phyloP scores from a whole-genome alignment of 2,888 invertebrate genomes.

The Rhamphomyia laevipes region DNA sequence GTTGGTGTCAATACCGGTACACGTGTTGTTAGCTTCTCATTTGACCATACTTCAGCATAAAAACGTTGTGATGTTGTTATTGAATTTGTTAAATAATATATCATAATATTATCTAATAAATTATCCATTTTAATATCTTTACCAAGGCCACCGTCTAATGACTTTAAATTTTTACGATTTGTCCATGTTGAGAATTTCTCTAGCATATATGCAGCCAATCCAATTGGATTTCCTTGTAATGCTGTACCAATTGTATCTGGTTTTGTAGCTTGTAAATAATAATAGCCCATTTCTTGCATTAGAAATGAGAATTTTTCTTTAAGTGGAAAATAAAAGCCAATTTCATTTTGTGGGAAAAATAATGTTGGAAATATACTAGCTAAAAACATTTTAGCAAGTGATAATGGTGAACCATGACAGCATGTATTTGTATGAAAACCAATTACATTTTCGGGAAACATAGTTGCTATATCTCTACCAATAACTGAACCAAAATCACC shows the following conservation, averaged over 20 bases:
- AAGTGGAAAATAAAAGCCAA: slow-evolving; percentile 32
- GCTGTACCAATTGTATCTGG: slow-evolving; percentile 68
- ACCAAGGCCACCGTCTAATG: slow-evolving; percentile 53
- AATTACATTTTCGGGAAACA: slow-evolving; percentile 46
- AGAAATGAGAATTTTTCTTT: slow-evolving; percentile 12
- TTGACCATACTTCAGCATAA: slow-evolving; percentile 52
- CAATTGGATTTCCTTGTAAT: slow-evolving; percentile 62
- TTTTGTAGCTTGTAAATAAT: slow-evolving; percentile 69
- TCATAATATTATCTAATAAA: slow-evolving; percentile 68
- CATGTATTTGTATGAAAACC: slow-evolving; percentile 50
- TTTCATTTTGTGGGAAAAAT: slow-evolving; percentile 39
- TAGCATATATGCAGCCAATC: slow-evolving; percentile 68
- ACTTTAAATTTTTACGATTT: slow-evolving; percentile 38
- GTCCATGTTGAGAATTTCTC: slow-evolving; percentile 77
- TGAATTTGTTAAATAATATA: slow-evolving; percentile 66
- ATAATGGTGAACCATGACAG: slow-evolving; percentile 23
- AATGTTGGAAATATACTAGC: slow-evolving; percentile 43
- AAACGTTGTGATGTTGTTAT: slow-evolving; percentile 64
- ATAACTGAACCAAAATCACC: slow-evolving; percentile 68
- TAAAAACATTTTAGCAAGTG: slow-evolving; percentile 24
- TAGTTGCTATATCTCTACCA: slow-evolving; percentile 42
- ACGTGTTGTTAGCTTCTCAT: slow-evolving; percentile 22
- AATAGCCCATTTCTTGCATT: slow-evolving; percentile 40
- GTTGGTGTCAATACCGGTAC: slow-evolving; percentile 23
- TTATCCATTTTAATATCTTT: slow-evolving; percentile 54